Evolutionary conservation across 2,113 vertebrate genomes (phyloP).

Genomic region (Vireo altiloquus): DNA sequence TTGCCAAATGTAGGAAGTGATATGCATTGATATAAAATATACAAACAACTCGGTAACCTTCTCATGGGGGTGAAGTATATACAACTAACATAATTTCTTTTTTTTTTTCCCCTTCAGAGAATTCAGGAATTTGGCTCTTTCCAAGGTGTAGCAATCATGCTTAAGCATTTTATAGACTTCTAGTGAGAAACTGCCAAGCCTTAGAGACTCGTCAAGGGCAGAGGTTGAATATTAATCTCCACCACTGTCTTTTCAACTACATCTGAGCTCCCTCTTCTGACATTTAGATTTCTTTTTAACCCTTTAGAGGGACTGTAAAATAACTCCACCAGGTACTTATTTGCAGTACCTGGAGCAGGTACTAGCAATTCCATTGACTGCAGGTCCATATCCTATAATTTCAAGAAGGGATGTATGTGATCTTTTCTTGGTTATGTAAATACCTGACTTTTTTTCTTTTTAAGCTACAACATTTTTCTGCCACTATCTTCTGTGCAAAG

Average conservation of each 20-base stretch:
- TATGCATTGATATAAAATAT: constrained; percentile 54
- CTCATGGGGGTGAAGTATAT: constrained; percentile 36
- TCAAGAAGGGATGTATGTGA: background rate
- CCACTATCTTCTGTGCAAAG: background rate
- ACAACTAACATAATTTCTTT: background rate
- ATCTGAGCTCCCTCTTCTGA: constrained; percentile 57
- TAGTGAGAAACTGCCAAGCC: constrained; percentile 56
- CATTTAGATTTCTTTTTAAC: constrained; percentile 37
- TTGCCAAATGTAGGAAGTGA: constrained; percentile 60
- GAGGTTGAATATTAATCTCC: constrained; percentile 59
- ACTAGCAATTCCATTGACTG: background rate
- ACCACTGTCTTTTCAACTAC: constrained; percentile 39
- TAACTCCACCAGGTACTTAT: background rate
- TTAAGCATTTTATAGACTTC: constrained; percentile 51
- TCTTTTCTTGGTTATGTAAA: background rate
- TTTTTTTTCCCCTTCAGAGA: constrained; percentile 26
- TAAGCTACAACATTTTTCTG: background rate
- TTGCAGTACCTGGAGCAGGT: background rate
- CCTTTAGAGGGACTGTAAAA: background rate
- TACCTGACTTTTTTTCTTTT: background rate
- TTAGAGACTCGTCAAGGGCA: constrained; percentile 51
- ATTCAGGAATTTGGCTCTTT: constrained; percentile 23
- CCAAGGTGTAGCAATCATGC: constrained; percentile 58
- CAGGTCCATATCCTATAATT: background rate
- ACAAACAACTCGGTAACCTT: constrained; percentile 23